phyloP scores from a whole-genome alignment of 2,113 vertebrate genomes.

The Scytalopus superciliaris region DNA sequence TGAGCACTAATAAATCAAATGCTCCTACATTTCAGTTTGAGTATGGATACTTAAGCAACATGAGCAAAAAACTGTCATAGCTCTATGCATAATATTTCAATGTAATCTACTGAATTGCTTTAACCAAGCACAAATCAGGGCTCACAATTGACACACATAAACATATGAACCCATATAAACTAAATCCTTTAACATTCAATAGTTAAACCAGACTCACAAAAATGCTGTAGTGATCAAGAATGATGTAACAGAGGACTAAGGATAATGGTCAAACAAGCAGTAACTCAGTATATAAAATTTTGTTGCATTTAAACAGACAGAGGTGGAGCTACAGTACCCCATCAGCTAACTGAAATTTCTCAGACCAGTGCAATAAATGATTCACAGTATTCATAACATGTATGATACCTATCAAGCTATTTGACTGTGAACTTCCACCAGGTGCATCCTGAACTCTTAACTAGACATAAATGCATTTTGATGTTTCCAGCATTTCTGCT shows the following conservation, averaged over 20 bases:
- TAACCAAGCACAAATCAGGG: not conserved
- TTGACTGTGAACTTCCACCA: not conserved
- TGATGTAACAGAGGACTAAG: not conserved
- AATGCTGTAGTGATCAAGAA: not conserved
- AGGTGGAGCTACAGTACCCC: not conserved
- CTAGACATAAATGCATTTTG: not conserved
- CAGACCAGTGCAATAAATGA: not conserved
- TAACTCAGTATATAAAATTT: not conserved
- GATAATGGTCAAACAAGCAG: not conserved
- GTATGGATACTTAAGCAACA: not conserved
- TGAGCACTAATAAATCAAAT: not conserved
- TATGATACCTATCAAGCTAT: not conserved
- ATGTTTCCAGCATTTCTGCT: not conserved
- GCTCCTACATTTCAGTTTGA: not conserved
- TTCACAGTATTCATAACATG: not conserved
- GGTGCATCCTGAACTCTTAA: not conserved
- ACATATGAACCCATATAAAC: not conserved
- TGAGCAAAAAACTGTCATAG: not conserved
- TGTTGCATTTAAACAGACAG: not conserved
- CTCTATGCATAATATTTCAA: not conserved
- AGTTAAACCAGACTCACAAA: not conserved
- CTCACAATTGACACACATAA: not conserved
- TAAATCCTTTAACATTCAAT: not conserved
- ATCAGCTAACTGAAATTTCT: not conserved
- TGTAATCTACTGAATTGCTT: not conserved